These are phyloP conservation scores for Perognathus longimembris DNA, from an alignment of 2,113 vertebrate genomes.

Conservation along the genomic window DNA sequence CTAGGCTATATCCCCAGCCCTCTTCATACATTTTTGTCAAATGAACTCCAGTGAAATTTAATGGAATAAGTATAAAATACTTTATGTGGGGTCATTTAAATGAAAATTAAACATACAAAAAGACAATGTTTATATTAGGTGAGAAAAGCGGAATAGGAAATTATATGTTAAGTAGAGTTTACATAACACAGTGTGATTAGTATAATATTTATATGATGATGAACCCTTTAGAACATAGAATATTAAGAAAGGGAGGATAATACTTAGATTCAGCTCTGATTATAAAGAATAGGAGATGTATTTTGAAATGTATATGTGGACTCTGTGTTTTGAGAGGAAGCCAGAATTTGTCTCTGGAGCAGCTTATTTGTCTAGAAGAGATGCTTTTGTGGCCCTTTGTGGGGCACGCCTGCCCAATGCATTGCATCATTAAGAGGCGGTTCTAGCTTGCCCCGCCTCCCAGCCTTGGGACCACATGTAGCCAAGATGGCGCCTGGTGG, in stretches of 20 bases:
- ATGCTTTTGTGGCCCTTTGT: background rate
- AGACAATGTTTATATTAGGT: conserved; percentile 7
- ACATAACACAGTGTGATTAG: background rate
- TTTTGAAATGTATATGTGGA: background rate
- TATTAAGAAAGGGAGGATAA: background rate
- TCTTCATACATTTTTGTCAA: conserved; percentile 11
- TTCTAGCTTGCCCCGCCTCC: no score
- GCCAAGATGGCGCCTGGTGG: no score
- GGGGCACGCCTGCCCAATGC: no score
- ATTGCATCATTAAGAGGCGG: no score
- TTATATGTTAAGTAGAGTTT: background rate
- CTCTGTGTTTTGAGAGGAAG: background rate
- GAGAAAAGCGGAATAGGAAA: conserved; percentile 9
- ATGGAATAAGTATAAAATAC: background rate
- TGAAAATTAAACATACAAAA: conserved; percentile 22
- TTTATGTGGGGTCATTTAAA: background rate
- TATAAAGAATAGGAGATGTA: background rate
- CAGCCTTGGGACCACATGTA: no score
- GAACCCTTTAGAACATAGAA: background rate
- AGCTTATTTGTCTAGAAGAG: background rate
- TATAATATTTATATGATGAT: background rate
- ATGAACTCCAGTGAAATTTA: conserved; percentile 12
- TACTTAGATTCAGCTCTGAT: background rate
- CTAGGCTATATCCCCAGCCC: no score
- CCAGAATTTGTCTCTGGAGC: background rate